These are phyloP conservation scores for Calyptomena viridis DNA, from an alignment of 2,113 vertebrate genomes.

Conservation along the genomic window DNA sequence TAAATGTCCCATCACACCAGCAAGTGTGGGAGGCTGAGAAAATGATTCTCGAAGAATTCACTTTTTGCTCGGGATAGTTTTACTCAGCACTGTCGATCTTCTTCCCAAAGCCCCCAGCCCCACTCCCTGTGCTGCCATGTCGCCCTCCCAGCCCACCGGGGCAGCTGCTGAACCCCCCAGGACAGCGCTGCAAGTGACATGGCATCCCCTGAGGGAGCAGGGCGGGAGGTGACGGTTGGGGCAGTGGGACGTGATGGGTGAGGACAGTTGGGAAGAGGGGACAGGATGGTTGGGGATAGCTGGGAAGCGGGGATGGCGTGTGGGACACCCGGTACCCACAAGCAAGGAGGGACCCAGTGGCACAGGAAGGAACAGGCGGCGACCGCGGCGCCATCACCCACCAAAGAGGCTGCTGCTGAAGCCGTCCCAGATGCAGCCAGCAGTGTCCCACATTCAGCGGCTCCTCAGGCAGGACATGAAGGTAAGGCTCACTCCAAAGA, in stretches of 20 bases:
- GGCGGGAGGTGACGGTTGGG: background rate
- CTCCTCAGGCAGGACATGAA: constrained; percentile 84
- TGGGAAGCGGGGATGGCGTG: background rate
- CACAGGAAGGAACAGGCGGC: background rate
- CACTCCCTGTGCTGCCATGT: too few species aligned
- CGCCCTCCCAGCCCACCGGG: too few species aligned
- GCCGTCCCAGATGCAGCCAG: constrained; percentile 87
- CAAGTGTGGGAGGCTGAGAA: background rate
- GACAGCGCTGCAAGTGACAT: background rate
- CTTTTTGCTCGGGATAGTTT: background rate
- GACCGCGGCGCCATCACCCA: constrained; percentile 60
- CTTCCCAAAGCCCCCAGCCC: background rate
- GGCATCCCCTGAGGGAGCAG: too few species aligned
- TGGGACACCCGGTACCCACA: background rate
- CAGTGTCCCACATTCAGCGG: constrained; percentile 83
- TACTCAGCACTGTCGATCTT: background rate
- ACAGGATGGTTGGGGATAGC: background rate
- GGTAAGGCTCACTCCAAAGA: constrained; percentile 83
- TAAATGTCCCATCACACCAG: background rate
- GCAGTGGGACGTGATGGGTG: background rate
- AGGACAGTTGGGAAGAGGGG: background rate
- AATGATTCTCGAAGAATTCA: background rate
- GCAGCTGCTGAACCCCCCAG: background rate
- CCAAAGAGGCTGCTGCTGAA: constrained; percentile 92
- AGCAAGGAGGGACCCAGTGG: too few species aligned